Percentiles rank a stretch among this genome's conserved stretches.
Conservation (phyloP, 2,797 vertebrate genomes). For the Florisuga fusca region DNA sequence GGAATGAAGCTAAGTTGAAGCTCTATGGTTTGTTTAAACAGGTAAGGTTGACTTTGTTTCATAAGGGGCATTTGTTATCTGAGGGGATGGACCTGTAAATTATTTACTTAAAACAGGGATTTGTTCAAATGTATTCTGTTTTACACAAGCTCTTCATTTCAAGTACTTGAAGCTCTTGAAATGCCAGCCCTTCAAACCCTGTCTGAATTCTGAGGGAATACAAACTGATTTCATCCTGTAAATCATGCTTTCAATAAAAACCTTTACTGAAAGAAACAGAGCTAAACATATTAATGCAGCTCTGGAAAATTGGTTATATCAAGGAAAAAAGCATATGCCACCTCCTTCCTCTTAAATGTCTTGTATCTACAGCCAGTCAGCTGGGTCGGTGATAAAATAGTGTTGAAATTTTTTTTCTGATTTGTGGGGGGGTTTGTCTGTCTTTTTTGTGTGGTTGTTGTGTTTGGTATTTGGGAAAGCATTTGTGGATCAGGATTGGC, state of each 20-base stretch:
- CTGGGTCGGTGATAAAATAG: background rate
- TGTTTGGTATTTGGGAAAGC: background rate
- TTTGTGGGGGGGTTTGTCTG: fast-evolving
- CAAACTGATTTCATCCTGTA: background rate
- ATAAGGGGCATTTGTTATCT: background rate
- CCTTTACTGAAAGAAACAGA: background rate
- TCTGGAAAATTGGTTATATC: background rate
- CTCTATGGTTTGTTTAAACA: conserved; percentile 95
- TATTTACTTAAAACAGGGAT: background rate
- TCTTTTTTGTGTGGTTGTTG: too few relatives aligned
- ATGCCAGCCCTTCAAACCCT: background rate
- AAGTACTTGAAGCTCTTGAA: background rate
- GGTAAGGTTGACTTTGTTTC: conserved; percentile 73
- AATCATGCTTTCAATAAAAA: background rate
- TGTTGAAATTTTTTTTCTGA: background rate
- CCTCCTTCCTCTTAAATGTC: background rate
- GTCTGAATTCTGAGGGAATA: background rate
- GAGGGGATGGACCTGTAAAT: background rate
- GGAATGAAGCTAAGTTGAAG: conserved; percentile 89
- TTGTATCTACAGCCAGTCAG: background rate
- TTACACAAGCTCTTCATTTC: background rate
- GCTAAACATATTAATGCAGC: background rate
- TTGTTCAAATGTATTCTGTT: background rate
- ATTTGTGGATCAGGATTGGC: background rate
- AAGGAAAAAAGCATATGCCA: background rate